phyloP scores from a whole-genome alignment of 2,888 invertebrate species.

The Drosophila paranaensis region DNA sequence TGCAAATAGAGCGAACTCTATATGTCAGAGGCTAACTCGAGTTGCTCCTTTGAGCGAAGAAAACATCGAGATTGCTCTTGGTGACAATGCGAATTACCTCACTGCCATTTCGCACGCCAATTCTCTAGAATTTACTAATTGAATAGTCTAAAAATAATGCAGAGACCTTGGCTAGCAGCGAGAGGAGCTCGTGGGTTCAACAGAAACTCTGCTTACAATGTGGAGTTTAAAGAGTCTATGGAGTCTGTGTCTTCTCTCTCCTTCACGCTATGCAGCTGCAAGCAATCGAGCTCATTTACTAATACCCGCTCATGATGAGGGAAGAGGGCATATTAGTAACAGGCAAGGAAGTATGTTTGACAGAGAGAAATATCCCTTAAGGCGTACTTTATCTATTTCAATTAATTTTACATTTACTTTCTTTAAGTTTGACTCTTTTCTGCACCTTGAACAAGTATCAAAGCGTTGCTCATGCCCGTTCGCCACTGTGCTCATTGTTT shows the following conservation, averaged over 20 bases:
- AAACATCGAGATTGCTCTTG: slow-evolving; percentile 13
- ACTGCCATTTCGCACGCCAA: slow-evolving; percentile 11
- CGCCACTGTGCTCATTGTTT: neutral
- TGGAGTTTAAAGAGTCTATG: too few relatives aligned
- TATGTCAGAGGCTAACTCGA: neutral
- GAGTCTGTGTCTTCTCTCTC: neutral
- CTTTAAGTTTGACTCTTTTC: too few relatives aligned
- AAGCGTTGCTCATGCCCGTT: neutral
- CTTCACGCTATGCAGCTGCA: neutral
- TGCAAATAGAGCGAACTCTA: slow-evolving; percentile 25
- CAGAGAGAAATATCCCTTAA: too few relatives aligned
- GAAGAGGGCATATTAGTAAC: too few relatives aligned
- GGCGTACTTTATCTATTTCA: too few relatives aligned
- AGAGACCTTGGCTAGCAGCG: neutral
- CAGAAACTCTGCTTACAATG: neutral
- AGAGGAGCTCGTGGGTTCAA: slow-evolving; percentile 10
- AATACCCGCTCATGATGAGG: too few relatives aligned
- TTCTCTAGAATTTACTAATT: slow-evolving; percentile 32
- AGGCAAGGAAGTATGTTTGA: too few relatives aligned
- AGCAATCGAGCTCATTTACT: neutral
- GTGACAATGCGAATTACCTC: slow-evolving; percentile 11
- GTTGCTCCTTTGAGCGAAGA: neutral
- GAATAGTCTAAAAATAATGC: slow-evolving; percentile 39
- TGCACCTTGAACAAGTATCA: neutral
- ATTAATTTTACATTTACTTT: too few relatives aligned